Evolutionary conservation across 2,888 invertebrate species (phyloP), one percentile per base, ranked within the genome.

Genomic region (Diogma glabrata): DNA sequence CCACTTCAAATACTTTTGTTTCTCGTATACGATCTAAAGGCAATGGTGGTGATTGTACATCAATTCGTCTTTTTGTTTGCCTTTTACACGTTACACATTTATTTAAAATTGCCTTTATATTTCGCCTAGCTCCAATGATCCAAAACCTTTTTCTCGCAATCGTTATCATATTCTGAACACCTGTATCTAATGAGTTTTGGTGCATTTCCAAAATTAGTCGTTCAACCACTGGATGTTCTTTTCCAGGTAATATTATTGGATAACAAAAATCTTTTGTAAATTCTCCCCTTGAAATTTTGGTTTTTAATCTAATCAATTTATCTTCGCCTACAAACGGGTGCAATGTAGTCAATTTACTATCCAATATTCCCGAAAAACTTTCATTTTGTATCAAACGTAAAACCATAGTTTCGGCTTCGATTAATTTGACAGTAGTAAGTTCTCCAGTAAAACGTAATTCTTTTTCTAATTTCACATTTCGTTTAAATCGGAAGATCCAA

Each of bases 241-340:
- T 51, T 1, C 47, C 49, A 17, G 60, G 60, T 49, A 64, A 52
- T 12, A 63, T 26, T 19, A 60, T 58, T 7, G 62, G 61, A 55
- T 40, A 54, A 22, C 55, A 51, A 54, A 62, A 63, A 17, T 51
- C 20, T 22, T 51, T 48, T 10, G 36, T 12, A 40, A 60, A 58
- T 10, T 56, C 36, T 16, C 60, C 51, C n/a, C 52, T 36, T 2
- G 52, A 40, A 28, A 58, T 19, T 24, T 47, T 54, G 4, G 59
- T 57, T 22, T 57, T 58, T 3, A 58, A 14, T 7, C 57, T 43
- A 9, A 60, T 26, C 14, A 60, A 19, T 10, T 54, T 56, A 17
- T 48, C 26, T 40, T 57, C 53, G 17, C 58, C 57, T 17, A 17
- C 38, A 22, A 52, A 57, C 1, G 51, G 16, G 17, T 52, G 20